These are phyloP conservation scores for Rhabdomys dilectus DNA, from an alignment of 2,113 vertebrate species.

Conservation along the genomic window DNA sequence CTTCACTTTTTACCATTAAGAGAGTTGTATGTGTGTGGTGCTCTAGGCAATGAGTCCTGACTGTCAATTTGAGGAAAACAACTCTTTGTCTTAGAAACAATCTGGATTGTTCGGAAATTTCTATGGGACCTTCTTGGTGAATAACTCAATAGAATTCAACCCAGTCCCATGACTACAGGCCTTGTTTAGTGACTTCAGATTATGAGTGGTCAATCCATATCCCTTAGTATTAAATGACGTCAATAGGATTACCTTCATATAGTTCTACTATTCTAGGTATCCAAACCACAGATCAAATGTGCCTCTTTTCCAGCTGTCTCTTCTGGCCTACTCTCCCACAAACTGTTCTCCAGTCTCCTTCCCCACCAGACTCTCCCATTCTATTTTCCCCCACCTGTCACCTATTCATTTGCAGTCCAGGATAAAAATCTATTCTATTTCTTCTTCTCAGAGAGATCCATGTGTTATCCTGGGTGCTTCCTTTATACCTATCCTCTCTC, in stretches of 20 bases:
- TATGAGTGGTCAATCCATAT: not conserved
- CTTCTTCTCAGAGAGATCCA: not conserved
- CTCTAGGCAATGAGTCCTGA: accelerated
- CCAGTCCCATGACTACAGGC: not conserved
- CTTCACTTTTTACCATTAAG: not conserved
- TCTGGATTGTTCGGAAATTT: too few relatives aligned
- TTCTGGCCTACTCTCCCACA: not conserved
- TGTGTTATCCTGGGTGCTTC: not conserved
- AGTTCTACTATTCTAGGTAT: not conserved
- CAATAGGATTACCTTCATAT: not conserved
- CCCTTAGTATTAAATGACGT: not conserved
- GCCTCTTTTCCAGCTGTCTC: not conserved
- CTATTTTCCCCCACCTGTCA: accelerated
- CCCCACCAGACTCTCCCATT: not conserved
- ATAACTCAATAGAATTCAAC: not conserved
- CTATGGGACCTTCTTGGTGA: not conserved
- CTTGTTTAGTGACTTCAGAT: not conserved
- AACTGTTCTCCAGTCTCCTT: not conserved
- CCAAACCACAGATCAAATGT: not conserved
- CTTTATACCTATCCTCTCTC: too few relatives aligned
- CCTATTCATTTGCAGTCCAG: not conserved
- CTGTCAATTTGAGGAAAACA: not conserved
- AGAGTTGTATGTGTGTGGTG: not conserved
- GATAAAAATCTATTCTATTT: not conserved
- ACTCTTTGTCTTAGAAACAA: not conserved